Evolutionary conservation across 2,888 invertebrate genomes (phyloP).

Genomic region (Spodoptera picta): DNA sequence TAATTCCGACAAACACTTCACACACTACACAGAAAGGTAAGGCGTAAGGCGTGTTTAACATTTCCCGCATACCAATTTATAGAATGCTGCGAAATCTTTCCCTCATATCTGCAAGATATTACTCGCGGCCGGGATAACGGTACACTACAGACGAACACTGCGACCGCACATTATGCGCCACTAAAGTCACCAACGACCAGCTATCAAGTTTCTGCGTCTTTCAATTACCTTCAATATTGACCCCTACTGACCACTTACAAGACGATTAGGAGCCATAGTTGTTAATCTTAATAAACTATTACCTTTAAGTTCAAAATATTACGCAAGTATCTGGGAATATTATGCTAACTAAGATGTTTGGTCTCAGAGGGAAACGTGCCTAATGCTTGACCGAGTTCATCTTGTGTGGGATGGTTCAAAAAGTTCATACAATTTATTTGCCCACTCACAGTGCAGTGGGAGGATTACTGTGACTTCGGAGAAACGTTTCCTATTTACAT

Average conservation of each 20-base stretch:
- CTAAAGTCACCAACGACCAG: constrained; percentile 29
- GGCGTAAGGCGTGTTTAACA: constrained; percentile 1
- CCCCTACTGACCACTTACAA: constrained; percentile 26
- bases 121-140: constrained; percentile 47
- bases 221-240: constrained; percentile 48
- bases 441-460: constrained; percentile 37
- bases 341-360: constrained; percentile 19
- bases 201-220: constrained; percentile 51
- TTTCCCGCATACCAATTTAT: constrained; percentile 22
- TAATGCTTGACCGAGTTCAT: constrained; percentile 38
- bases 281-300: constrained; percentile 23
- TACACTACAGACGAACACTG: constrained; percentile 30
- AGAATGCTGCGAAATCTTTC: constrained; percentile 36
- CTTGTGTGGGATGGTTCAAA: constrained; percentile 42
- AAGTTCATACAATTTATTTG: constrained; percentile 44
- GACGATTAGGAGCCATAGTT: constrained; percentile 12
- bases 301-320: constrained; percentile 20
- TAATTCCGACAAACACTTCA: neutral
- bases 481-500: constrained; percentile 27
- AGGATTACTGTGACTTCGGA: constrained; percentile 24
- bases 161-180: constrained; percentile 44
- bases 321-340: constrained; percentile 34
- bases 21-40: constrained; percentile 5
- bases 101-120: constrained; percentile 45
- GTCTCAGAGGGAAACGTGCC: constrained; percentile 9